These are phyloP conservation scores for Netelia fuscicornis DNA, from an alignment of 2,888 invertebrate genomes.

Conservation along the genomic window DNA sequence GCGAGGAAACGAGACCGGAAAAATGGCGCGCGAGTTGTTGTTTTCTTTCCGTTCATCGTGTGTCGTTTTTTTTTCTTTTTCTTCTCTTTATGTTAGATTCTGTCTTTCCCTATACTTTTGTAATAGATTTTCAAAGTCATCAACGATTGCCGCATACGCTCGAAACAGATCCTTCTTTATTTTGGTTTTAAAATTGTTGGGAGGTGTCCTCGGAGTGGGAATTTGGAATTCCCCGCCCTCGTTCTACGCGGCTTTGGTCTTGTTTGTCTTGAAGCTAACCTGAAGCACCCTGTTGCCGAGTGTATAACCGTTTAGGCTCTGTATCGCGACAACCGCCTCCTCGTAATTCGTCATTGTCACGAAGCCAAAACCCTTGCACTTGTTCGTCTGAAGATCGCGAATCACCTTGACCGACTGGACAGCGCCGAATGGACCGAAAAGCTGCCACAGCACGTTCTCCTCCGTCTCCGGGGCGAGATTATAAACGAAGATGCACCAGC, in stretches of 20 bases:
- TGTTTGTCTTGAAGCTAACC: conserved; percentile 96
- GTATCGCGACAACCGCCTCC: conserved; percentile 96
- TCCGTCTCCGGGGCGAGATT: conserved; percentile 98
- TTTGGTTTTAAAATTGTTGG: conserved; percentile 55
- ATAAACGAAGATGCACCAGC: conserved; percentile 98
- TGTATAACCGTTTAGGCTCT: conserved; percentile 96
- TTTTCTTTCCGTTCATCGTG: conserved; percentile 7
- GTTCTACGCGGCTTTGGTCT: conserved; percentile 90
- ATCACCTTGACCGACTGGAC: conserved; percentile 97
- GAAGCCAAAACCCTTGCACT: conserved; percentile 98
- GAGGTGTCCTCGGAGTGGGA: conserved; percentile 55
- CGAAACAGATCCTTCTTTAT: conserved; percentile 51
- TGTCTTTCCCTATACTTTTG: background rate
- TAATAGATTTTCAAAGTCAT: conserved; percentile 43
- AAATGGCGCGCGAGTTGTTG: conserved; percentile 21
- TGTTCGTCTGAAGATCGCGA: conserved; percentile 95
- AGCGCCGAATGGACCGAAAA: conserved; percentile 97
- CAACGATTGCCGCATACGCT: conserved; percentile 61
- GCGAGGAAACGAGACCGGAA: conserved; percentile 58
- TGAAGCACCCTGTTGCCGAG: conserved; percentile 96
- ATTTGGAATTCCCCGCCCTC: conserved; percentile 78
- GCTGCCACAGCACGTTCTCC: conserved; percentile 97
- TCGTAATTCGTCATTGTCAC: conserved; percentile 98
- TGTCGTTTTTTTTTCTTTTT: background rate
- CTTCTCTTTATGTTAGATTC: background rate